Evolutionary conservation across 2,888 invertebrate genomes (phyloP), one percentile per base, ranked within the genome.

Genomic region (Actias luna): DNA sequence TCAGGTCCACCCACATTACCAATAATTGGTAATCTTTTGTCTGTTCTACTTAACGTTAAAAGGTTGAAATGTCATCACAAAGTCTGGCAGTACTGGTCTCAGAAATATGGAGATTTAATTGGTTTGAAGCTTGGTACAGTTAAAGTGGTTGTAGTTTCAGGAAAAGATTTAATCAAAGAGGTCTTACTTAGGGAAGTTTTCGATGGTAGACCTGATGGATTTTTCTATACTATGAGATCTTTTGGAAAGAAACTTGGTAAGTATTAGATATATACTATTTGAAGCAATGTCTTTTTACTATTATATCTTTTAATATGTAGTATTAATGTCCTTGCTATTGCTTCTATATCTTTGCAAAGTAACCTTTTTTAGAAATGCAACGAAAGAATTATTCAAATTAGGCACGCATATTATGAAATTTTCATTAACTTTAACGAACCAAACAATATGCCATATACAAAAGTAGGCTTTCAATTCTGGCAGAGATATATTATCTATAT

Each of bases 171-270:
- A 12, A 94, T 95, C 16, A 94, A 93, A 69, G 94, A 95, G 74
- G 94, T 95, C 5, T 89, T 94, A 1, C 85, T 91, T 0, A 89
- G 93, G 57, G 95, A 95, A 35, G 95, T 95, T 39, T 95, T 96
- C 68, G 94, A 95, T 69, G 96, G 95, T 0, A 92, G 96, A 66
- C 96, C 96, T 0, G 94, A 95, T 76, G 96, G 95, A 12, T 95
- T 95, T 75, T 94, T 96, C 78, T 96, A 95, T 73, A 89, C 93
- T 58, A 85, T 95, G 72, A 91, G 96, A 64, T 94, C 95, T 0
- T 95, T 95, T 71, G 95, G 95, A 5, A 94, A 95, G 80, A 93
- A 95, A 79, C 85, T 94, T 63, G 96, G 96, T 95, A 79, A 84
- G 88, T 80, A 57, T 31, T 42, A 7, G 46, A 16, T 29, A 27